phyloP scores from a whole-genome alignment of 2,888 invertebrate species.

The Eristalis tenax region DNA sequence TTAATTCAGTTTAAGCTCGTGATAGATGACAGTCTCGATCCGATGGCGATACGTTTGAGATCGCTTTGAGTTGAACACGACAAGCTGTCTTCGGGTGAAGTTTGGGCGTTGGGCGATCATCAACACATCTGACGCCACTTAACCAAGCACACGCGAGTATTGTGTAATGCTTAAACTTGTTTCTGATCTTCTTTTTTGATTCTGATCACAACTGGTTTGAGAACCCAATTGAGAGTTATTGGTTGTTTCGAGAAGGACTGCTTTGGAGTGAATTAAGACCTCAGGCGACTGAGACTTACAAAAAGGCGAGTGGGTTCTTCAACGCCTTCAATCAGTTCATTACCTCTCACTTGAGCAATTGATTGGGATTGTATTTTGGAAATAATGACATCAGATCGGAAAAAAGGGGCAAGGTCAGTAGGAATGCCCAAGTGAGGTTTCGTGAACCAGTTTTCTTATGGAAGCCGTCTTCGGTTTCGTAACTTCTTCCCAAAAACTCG shows the following conservation, averaged over 20 bases:
- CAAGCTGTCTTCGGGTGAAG: not conserved
- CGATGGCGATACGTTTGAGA: not conserved
- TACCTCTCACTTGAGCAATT: too few relatives aligned
- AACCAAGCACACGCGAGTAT: not conserved
- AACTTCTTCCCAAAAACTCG: too few relatives aligned
- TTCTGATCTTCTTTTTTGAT: not conserved
- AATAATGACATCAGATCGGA: too few relatives aligned
- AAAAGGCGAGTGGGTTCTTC: not conserved
- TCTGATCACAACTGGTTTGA: not conserved
- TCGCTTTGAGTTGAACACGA: not conserved
- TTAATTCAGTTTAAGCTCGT: not conserved
- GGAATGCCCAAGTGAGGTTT: too few relatives aligned
- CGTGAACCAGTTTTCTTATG: too few relatives aligned
- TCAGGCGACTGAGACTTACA: not conserved
- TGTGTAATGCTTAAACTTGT: not conserved
- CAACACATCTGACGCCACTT: not conserved
- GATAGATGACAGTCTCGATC: not conserved
- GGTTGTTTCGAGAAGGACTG: not conserved
- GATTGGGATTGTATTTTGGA: too few relatives aligned
- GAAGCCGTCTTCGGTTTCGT: too few relatives aligned
- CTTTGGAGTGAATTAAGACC: not conserved
- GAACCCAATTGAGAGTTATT: not conserved
- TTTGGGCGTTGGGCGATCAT: not conserved
- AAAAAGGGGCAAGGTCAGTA: too few relatives aligned
- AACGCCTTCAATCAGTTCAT: not conserved